Base-by-base conservation (phyloP, 2,113 vertebrate genomes). In the Notechis scutatus region DNA sequence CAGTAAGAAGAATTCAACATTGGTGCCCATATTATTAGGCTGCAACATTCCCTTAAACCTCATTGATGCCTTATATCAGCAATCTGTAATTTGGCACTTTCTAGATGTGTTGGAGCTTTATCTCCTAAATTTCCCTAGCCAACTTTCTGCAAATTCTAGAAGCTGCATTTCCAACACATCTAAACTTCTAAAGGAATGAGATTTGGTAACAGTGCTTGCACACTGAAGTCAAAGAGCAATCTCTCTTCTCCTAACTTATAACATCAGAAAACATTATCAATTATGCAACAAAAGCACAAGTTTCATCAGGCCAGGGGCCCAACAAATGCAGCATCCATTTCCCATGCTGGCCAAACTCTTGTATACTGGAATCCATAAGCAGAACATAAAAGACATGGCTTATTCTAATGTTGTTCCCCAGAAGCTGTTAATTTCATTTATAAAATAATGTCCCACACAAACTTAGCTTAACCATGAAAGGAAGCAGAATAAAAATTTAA, bases 401-500 rank as follows among this genome's bases (percentile, higher is more conserved):
- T 42, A 10, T 57, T 39, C 87, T 4, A 12, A 21, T 15, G 11
- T 59, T 89, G 34, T 42, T 57, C 23, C 55, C 5, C 21, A 89
- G 34, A 20, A 89, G 5, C 23, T 24, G 29, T 11, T 59, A 39
- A 24, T 57, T 92, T 59, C 90, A n/a, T 23, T 93, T 92, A 56
- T 18, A n/a, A 34, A 12, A 4, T 64, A 0, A 94, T 10, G 64
- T 90, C 92, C 94, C n/a, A 87, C 74, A 74, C 12, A 24, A 90
- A 47, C 21, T 39, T 57, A 26, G 4, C 39, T 94, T 45, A 55
- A 34, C 59, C 59, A 21, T 85, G 81, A 0, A 0, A 85, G 90
- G 47, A 90, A 94, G 59, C 86, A 86, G 88, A n/a, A 74, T 91
- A 89, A 93, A 92, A 92, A 95, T 54, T 81, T n/a, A 64, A 85